A percentile compares a stretch with the other conserved stretches of the same genome.
These are phyloP conservation scores for Typhlichthys eigenmanni DNA, from an alignment of 2,797 vertebrate genomes.

Conservation along the genomic window DNA sequence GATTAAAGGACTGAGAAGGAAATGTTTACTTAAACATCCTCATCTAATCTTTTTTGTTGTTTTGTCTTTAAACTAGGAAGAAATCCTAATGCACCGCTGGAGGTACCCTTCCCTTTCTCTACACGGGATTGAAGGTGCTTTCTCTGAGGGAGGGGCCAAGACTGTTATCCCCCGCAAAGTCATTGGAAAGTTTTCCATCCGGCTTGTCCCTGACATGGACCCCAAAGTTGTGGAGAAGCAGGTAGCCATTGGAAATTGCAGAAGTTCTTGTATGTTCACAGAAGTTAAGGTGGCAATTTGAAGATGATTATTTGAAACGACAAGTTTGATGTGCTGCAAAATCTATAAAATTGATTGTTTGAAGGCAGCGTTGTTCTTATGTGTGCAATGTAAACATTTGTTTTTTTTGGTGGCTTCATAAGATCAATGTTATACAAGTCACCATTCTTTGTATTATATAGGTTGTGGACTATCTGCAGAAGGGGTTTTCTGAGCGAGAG, in stretches of 20 bases:
- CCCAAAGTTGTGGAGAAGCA: conserved; percentile 86
- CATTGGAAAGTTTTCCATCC: conserved; percentile 95
- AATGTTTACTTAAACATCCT: background rate
- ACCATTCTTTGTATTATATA: conserved; percentile 35
- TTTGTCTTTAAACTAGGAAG: conserved; percentile 67
- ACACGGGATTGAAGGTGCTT: conserved; percentile 96
- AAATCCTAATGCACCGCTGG: conserved; percentile 95
- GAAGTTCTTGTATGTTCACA: too few species aligned
- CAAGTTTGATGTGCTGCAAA: too few species aligned
- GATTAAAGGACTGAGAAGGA: background rate
- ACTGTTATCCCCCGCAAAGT: conserved; percentile 96
- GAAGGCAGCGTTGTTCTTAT: too few species aligned
- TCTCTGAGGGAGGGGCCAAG: conserved; percentile 88
- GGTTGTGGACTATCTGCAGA: conserved; percentile 84
- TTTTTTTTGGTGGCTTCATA: too few species aligned
- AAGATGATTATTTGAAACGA: too few species aligned
- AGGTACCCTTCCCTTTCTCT: conserved; percentile 93
- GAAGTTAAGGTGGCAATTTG: too few species aligned
- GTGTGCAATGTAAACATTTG: too few species aligned
- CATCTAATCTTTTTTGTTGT: background rate
- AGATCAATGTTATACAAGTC: background rate
- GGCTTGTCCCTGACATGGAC: conserved; percentile 94
- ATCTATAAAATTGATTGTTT: too few species aligned
- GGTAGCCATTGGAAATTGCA: conserved; percentile 57
- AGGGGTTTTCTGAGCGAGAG: conserved; percentile 83